Evolutionary conservation across 2,113 vertebrate genomes (phyloP).

Genomic region (Stigmatopora argus): DNA sequence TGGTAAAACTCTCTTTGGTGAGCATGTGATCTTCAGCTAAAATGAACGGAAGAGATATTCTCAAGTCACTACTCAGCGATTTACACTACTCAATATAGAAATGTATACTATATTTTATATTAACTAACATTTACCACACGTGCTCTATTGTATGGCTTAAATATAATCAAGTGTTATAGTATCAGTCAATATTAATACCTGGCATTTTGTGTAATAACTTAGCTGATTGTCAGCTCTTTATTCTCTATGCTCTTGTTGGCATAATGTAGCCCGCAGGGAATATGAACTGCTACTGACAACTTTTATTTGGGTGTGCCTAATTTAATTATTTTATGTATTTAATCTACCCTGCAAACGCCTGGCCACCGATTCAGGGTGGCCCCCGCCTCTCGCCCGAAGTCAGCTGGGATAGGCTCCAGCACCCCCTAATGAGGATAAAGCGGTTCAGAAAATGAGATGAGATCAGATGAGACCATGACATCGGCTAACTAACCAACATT

Average conservation of each 20-base stretch:
- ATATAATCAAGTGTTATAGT: not conserved
- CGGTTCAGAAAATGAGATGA: no score
- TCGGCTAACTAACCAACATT: conserved; percentile 1
- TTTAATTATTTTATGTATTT: not conserved
- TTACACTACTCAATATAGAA: no score
- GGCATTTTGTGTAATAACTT: not conserved
- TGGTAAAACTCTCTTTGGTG: no score
- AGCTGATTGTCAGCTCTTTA: not conserved
- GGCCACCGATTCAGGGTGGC: no score
- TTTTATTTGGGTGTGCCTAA: not conserved
- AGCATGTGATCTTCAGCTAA: no score
- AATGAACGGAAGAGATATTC: no score
- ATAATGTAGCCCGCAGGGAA: not conserved
- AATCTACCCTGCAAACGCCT: not conserved
- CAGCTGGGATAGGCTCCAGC: no score
- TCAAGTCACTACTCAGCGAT: no score
- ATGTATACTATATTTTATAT: no score
- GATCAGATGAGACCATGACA: not conserved
- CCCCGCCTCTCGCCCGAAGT: no score
- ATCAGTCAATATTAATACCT: not conserved
- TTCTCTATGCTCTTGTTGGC: not conserved
- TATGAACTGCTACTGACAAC: not conserved
- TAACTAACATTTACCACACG: no score
- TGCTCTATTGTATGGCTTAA: not conserved
- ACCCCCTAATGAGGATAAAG: no score